Percentiles rank a stretch among this genome's conserved stretches.
These are phyloP conservation scores for Balaenoptera acutorostrata DNA, from an alignment of 2,113 vertebrate genomes.

Conservation along the genomic window DNA sequence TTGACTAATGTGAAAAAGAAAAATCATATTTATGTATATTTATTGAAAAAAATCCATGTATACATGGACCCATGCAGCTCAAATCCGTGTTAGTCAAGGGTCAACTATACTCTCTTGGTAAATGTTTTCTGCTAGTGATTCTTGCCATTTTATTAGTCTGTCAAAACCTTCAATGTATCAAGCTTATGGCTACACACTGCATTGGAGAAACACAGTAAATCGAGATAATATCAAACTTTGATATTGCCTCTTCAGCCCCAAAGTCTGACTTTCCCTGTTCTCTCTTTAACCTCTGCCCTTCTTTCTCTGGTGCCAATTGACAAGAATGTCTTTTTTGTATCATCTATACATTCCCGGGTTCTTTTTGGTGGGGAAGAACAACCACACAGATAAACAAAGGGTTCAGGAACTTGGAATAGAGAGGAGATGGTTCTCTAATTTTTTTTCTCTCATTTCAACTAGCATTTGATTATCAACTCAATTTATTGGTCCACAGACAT, in stretches of 20 bases:
- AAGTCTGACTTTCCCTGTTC: not conserved
- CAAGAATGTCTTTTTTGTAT: constrained; percentile 24
- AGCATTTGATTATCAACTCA: not conserved
- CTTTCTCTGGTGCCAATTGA: not conserved
- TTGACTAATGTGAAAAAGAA: not conserved
- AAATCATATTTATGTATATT: not conserved
- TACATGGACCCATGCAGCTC: not conserved
- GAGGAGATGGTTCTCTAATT: not conserved
- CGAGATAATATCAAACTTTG: not conserved
- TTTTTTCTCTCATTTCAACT: not conserved
- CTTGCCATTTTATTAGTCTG: not conserved
- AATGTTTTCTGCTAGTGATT: not conserved
- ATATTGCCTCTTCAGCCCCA: not conserved
- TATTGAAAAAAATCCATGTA: not conserved
- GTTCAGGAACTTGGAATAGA: not conserved
- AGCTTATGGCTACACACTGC: not conserved
- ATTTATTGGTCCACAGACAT: not conserved
- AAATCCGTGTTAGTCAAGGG: not conserved
- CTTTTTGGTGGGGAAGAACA: not conserved
- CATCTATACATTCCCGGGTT: not conserved
- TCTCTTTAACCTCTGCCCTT: constrained; percentile 27
- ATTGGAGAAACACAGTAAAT: not conserved
- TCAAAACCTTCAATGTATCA: not conserved
- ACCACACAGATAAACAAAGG: not conserved
- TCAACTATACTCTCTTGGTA: not conserved